Base-by-base conservation (phyloP, 92 coral and sea anemone species). In the Zoanthus solanderi region DNA sequence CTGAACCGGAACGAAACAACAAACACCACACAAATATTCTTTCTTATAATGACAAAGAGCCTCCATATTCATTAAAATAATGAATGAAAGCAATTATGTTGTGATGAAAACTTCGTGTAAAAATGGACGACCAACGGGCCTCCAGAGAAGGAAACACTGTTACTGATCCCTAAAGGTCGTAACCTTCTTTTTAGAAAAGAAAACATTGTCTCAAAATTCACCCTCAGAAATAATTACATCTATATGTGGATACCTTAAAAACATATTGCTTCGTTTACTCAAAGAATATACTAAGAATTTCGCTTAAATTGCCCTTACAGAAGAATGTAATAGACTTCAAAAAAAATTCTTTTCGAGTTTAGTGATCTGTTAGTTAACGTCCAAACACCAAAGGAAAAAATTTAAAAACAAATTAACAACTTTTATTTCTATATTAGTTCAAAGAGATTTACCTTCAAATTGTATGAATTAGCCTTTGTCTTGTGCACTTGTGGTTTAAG, bases 21-120 rank as follows among this genome's bases (percentile, higher is more conserved):
- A 45, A 66, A n/a, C 8, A 37, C 3, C 29, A 17, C 9, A 18
- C 15, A 3, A 77, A 30, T 15, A 13, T 15, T 31, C 42, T 78
- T 78, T 78, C 69, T 47, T 23, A 6, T 34, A 80, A 47, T 80
- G 74, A 28, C 58, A 23, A 56, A 37, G 56, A 60, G 37, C 75
- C 45, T 45, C 63, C 85, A 65, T 63, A n/a, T 32, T 80, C 61
- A 80, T 80, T 81, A 65, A 81, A 66, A 81, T 81, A 75, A 81
- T 81, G 23, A 66, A 66, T 45, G 29, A 67, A 63, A 66, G 47
- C 74, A 81, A 81, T 81, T 66, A 81, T 63, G 4, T 50, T 66
- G 75, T 66, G 57, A 81, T 47, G 42, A 67, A 66, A 63, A 65
- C 74, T 23, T 10, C 54, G 85, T 9, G 66, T 12, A 31, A 31